Evolutionary conservation across 2,888 invertebrate genomes (phyloP), one percentile per base, ranked within the genome.

Genomic region (Andrena marginata): DNA sequence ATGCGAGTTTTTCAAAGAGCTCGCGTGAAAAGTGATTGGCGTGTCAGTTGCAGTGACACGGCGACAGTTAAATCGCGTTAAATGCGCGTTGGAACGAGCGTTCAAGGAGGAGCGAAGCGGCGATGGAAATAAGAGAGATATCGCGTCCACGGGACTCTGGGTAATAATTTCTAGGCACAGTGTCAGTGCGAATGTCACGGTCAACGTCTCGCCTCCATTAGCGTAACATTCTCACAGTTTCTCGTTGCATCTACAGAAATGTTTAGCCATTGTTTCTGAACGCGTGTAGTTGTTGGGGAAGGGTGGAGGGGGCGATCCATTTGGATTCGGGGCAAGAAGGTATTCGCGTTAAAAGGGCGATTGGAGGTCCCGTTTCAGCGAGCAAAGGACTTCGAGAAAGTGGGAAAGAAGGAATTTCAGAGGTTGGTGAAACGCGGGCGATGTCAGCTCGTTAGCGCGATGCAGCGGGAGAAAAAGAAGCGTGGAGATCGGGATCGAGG

Each of bases 81-180:
- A 69, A 35, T 20, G 26, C 26, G 23, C 29, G 29, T 29, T 59
- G 2, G 31, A 31, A 26, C 51, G 49, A 49, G 31, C 16, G 29
- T 42, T 20, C n/a, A 54, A 51, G 33, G 62, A 73, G 51, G 51
- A 56, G 51, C 42, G 10, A 20, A 69, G 73, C 56, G 51, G 23
- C 64, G 49, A 73, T 64, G 77, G 77, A 82, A 84, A 79, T 77
- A 77, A 31, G 73, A 68, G 56, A 64, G 67, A 63, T 69, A 64
- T 71, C 73, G 20, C 29, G n/a, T 20, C 3, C 31, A 2, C 59
- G 13, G 35, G 16, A 7, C 49, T 20, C 49, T 20, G 35, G 23
- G 0, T 54, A 49, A 49, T 54, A 49, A 35, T 23, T 64, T 29
- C 56, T 35, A 59, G 13, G 26, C 35, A 23, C 70, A 69, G 42